Base-by-base conservation (phyloP, 2,797 vertebrate genomes). In the Coregonus sp. region DNA sequence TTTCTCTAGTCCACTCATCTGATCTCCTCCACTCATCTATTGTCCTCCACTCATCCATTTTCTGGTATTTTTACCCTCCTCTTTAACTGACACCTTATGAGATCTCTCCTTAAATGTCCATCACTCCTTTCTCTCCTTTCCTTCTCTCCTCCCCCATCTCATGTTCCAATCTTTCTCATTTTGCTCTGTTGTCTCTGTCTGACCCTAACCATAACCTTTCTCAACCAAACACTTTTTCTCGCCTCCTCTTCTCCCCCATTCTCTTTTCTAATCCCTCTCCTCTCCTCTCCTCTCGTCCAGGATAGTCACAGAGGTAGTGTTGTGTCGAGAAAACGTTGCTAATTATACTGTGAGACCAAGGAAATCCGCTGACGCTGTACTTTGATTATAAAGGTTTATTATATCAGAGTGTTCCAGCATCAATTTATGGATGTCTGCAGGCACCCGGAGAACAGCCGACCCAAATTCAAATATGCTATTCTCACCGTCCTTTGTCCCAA, bases 31-130 rank as follows among this genome's bases (percentile, higher is more conserved):
- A 37, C 5, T 37, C 35, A 37, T 37, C 5, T 5, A 5, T 61
- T 69, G 47, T 75, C 25, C 37, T 6, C 37, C 37, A 37, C 72
- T 83, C 63, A 72, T 35, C 59, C 4, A 0, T 25, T 40, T 52
- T 16, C 47, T 31, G 70, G 7, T 65, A 18, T 14, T 31, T 14
- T 14, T 14, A 15, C 15, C 18, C 31, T 37, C 12, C 3, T 51
- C 70, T 51, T 47, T 15, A n/a, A 59, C 52, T 56, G 4, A 56
- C 5, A 56, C 52, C 15, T 56, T n/a, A 56, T 1, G 54, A n/a
- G 16, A 56, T 54, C 52, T 54, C 4, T n/a, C 54, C 54, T 40
- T 40, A 40, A 40, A 40, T 40, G 37, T 40, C 9, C 6, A 40
- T 4, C 18, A 4, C 16, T 56, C 54, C 15, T 56, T 18, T 15